Evolutionary conservation across 2,113 vertebrate species (phyloP).

Genomic region (Phocoena sinus): DNA sequence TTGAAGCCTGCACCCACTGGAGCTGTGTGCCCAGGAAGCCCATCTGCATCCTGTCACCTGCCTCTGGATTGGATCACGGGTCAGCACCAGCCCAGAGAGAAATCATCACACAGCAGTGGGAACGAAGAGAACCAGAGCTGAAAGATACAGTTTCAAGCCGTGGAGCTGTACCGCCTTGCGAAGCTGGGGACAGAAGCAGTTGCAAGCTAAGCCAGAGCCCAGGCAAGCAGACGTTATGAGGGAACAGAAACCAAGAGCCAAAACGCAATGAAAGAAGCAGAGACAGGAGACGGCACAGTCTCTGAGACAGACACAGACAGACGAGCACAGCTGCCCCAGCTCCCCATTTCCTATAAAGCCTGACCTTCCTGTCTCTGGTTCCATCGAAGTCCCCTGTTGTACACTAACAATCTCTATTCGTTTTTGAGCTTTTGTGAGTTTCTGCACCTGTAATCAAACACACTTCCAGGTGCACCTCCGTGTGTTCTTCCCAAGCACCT

Average conservation of each 20-base stretch:
- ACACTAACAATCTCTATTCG: accelerated
- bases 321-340: accelerated
- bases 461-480: accelerated
- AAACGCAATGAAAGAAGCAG: neutral
- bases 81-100: neutral
- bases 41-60: accelerated
- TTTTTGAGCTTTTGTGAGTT: neutral
- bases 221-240: accelerated
- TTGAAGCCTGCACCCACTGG: too few species aligned
- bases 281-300: accelerated
- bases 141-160: accelerated
- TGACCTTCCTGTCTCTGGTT: accelerated
- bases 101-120: accelerated
- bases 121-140: neutral
- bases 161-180: neutral
- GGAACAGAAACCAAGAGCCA: neutral
- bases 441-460: neutral
- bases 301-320: neutral
- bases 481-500: accelerated
- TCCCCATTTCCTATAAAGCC: neutral
- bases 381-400: accelerated
- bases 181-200: neutral
- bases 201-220: neutral
- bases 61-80: accelerated
- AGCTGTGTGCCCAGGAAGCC: neutral